Evolutionary conservation across 1,140 invertebrate genomes (phyloP).

Genomic region (Callitettix versicolor): DNA sequence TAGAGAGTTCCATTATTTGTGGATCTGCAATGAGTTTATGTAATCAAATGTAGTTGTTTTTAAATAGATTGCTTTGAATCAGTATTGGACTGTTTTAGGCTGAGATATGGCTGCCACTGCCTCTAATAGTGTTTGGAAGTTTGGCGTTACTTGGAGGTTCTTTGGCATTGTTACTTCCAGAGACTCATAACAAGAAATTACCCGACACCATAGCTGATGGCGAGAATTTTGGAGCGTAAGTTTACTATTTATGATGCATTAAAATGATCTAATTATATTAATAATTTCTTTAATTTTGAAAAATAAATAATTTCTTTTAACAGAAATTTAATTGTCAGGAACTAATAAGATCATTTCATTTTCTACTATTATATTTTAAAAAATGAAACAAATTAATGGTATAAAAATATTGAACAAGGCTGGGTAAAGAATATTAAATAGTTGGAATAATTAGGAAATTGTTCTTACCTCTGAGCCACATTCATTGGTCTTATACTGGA

Average conservation of each 20-base stretch:
- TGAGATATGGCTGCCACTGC: conserved; percentile 48
- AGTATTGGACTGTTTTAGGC: conserved; percentile 16
- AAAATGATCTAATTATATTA: neutral
- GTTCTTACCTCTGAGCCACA: too few species aligned
- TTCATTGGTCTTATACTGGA: too few species aligned
- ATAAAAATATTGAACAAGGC: too few species aligned
- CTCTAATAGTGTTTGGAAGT: conserved; percentile 58
- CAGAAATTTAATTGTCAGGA: too few species aligned
- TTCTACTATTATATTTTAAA: too few species aligned
- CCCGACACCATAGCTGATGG: conserved; percentile 65
- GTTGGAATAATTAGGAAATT: too few species aligned
- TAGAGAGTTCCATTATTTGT: too few species aligned
- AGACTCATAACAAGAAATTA: conserved; percentile 61
- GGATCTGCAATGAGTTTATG: neutral
- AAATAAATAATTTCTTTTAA: too few species aligned
- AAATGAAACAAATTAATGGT: too few species aligned
- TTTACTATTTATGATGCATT: neutral
- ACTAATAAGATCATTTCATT: too few species aligned
- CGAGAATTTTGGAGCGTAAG: conserved; percentile 53
- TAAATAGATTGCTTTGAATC: neutral
- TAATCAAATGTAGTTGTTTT: neutral
- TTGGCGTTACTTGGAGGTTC: conserved; percentile 51
- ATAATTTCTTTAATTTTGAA: too few species aligned
- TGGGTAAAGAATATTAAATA: too few species aligned
- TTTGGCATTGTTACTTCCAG: conserved; percentile 57